A percentile compares a stretch with the other conserved stretches of the same genome.
Evolutionary conservation across 2,797 vertebrate species (phyloP).

Genomic region (Chaunax sp.): DNA sequence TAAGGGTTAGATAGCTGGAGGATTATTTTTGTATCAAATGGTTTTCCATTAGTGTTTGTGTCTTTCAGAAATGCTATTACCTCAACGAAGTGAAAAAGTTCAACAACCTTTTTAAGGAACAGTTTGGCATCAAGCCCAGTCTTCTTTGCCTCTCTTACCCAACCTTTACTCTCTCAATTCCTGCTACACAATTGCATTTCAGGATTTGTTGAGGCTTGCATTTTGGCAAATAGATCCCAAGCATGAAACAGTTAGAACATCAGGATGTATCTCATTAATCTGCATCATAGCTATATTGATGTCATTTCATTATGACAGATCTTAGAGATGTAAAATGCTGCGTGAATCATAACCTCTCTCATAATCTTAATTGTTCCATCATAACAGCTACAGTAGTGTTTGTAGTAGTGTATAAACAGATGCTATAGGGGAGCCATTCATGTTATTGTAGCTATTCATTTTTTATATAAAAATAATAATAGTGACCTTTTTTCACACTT

Average conservation of each 20-base stretch:
- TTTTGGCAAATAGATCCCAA: not conserved
- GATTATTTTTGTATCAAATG: too few species aligned
- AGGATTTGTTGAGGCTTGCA: conserved; percentile 36
- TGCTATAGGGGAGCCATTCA: too few species aligned
- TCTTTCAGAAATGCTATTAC: too few species aligned
- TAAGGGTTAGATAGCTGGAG: too few species aligned
- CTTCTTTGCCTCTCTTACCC: not conserved
- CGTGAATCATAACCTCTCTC: not conserved
- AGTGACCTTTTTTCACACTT: too few species aligned
- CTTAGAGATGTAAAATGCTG: not conserved
- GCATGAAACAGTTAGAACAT: conserved; percentile 9
- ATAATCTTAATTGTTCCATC: not conserved
- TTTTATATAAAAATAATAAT: too few species aligned
- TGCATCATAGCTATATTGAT: too few species aligned
- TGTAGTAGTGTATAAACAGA: not conserved
- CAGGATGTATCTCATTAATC: not conserved
- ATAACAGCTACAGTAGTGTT: not conserved
- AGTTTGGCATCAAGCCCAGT: conserved; percentile 24
- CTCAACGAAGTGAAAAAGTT: too few species aligned
- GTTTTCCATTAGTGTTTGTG: too few species aligned
- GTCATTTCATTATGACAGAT: too few species aligned
- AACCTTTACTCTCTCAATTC: not conserved
- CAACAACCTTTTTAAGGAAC: conserved; percentile 42
- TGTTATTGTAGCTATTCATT: too few species aligned
- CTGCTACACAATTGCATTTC: conserved; percentile 7